phyloP scores from a whole-genome alignment of 2,113 vertebrate species.

The Antigone vipio region DNA sequence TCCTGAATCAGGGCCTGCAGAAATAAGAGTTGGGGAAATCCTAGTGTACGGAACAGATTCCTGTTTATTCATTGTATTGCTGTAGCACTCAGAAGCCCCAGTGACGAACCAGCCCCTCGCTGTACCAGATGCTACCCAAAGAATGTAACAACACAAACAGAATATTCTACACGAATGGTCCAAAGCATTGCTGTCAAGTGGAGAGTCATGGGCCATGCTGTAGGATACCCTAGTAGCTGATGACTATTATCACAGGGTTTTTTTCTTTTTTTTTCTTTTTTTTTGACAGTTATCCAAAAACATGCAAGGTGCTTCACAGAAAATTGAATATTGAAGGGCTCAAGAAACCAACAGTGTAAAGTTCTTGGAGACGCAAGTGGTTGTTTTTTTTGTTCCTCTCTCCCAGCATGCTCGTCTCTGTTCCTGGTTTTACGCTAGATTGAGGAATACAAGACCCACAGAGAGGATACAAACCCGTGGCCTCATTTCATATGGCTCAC shows the following conservation, averaged over 20 bases:
- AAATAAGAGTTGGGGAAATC: not conserved
- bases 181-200: not conserved
- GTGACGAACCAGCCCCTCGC: not conserved
- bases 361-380: slow-evolving; percentile 20
- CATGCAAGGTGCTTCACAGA: not conserved
- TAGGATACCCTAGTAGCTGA: not conserved
- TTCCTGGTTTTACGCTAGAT: slow-evolving; percentile 1
- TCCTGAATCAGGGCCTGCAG: slow-evolving; percentile 10
- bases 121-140: not conserved
- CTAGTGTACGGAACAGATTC: not conserved
- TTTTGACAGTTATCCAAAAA: not conserved
- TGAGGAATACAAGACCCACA: not conserved
- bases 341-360: slow-evolving; percentile 29
- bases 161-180: not conserved
- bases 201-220: not conserved
- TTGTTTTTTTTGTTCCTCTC: not conserved
- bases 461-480: not conserved
- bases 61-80: not conserved
- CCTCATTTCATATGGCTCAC: slow-evolving; percentile 3
- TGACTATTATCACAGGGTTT: not conserved
- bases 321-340: not conserved
- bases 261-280: not conserved
- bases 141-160: not conserved
- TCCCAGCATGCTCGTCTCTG: not conserved
- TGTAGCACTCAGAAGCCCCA: not conserved